These are phyloP conservation scores for Styela clava DNA, from an alignment of 23 tunicate genomes.

Conservation along the genomic window DNA sequence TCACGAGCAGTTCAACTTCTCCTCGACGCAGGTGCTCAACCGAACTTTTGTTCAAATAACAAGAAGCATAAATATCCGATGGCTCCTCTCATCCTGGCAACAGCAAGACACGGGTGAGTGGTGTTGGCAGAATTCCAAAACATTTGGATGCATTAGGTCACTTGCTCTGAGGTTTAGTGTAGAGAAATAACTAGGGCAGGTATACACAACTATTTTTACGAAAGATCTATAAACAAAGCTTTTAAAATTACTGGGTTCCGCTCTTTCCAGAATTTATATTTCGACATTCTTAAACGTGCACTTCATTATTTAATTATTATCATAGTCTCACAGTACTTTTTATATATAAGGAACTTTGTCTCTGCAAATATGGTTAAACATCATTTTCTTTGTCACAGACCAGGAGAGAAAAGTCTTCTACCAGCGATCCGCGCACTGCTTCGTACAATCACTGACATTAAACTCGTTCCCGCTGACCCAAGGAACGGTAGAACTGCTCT, in stretches of 20 bases:
- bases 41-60: slow-evolving; percentile 83
- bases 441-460: slow-evolving; percentile 85
- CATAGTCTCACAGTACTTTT: no score
- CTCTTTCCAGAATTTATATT: no score
- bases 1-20: slow-evolving; percentile 82
- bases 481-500: slow-evolving; percentile 87
- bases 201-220: background rate
- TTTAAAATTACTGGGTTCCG: background rate
- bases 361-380: no score
- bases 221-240: background rate
- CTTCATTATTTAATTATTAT: no score
- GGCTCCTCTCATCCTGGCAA: slow-evolving; percentile 95
- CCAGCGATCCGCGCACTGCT: slow-evolving; percentile 90
- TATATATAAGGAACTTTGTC: no score
- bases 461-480: slow-evolving; percentile 87
- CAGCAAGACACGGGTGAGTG: slow-evolving; percentile 82
- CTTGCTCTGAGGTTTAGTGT: no score
- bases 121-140: no score
- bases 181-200: no score
- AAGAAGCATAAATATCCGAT: slow-evolving; percentile 70
- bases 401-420: slow-evolving; percentile 84
- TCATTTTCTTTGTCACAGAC: slow-evolving; percentile 20
- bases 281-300: no score
- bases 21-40: slow-evolving; percentile 89
- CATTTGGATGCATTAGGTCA: background rate